Conservation (phyloP, 2,797 vertebrate genomes). For the Lophius americanus region DNA sequence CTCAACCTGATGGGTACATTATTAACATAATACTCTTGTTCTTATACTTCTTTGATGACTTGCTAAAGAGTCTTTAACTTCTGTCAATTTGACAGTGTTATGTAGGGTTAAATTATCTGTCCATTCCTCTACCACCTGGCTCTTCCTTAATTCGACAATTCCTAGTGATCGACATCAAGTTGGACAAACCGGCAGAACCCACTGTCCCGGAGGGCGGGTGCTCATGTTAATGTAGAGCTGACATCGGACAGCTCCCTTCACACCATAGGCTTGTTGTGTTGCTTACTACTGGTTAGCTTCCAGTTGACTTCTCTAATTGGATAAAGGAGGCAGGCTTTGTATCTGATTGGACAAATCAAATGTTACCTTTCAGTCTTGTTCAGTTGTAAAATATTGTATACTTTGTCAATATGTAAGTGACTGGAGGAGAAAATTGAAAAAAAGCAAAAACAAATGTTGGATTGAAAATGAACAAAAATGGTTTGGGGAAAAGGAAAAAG, state of each 20-base stretch:
- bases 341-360: conserved; percentile 84
- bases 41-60: neutral
- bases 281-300: conserved; percentile 94
- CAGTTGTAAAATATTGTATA: conserved; percentile 94
- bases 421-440: conserved; percentile 76
- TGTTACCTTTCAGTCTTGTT: conserved; percentile 83
- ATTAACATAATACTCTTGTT: neutral
- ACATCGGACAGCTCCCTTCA: conserved; percentile 81
- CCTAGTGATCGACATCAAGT: conserved; percentile 93
- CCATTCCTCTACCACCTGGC: neutral
- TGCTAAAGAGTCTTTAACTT: neutral
- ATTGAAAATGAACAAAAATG: conserved; percentile 65
- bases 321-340: conserved; percentile 81
- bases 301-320: conserved; percentile 86
- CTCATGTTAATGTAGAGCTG: conserved; percentile 90
- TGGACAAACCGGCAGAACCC: conserved; percentile 90
- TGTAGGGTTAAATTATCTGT: neutral
- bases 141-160: conserved; percentile 63
- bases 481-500: conserved; percentile 75
- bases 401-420: conserved; percentile 92
- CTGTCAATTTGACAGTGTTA: neutral
- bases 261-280: conserved; percentile 92
- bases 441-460: conserved; percentile 64
- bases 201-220: conserved; percentile 88
- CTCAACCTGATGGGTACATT: too few relatives aligned